These are phyloP conservation scores for Steinernema khuongi DNA, from an alignment of 1,140 invertebrate species.

Conservation along the genomic window DNA sequence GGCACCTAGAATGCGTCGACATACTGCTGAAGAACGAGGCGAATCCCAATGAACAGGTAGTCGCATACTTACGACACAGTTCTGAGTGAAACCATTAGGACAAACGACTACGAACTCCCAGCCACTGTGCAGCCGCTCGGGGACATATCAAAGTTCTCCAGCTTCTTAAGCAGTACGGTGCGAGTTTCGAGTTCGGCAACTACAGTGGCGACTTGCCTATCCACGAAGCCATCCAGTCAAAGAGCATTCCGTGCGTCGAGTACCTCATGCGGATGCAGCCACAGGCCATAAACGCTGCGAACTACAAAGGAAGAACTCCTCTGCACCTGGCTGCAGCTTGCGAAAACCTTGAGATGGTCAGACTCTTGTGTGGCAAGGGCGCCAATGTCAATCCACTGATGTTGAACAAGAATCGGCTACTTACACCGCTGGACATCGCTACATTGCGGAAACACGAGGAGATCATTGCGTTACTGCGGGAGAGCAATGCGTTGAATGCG, in stretches of 20 bases:
- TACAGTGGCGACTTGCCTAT: slow-evolving; percentile 81
- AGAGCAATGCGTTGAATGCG: slow-evolving; percentile 21
- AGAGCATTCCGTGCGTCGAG: slow-evolving; percentile 64
- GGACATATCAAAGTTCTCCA: slow-evolving; percentile 81
- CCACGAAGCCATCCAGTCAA: slow-evolving; percentile 87
- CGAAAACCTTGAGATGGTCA: slow-evolving; percentile 88
- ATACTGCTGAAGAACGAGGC: slow-evolving; percentile 78
- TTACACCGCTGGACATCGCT: slow-evolving; percentile 49
- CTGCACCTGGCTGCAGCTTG: slow-evolving; percentile 88
- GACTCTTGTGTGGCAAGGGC: slow-evolving; percentile 58
- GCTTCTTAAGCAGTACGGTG: slow-evolving; percentile 72
- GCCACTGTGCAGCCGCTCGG: slow-evolving; percentile 85
- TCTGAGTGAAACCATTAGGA: slow-evolving; percentile 31
- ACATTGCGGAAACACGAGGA: slow-evolving; percentile 37
- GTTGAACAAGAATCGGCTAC: slow-evolving; percentile 48
- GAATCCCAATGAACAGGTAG: slow-evolving; percentile 76
- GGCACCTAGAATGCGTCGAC: slow-evolving; percentile 86
- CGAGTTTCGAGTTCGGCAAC: slow-evolving; percentile 85
- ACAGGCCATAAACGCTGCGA: slow-evolving; percentile 77
- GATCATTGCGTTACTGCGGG: slow-evolving; percentile 38
- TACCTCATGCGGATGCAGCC: slow-evolving; percentile 78
- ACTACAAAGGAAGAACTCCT: slow-evolving; percentile 83
- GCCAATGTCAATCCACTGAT: slow-evolving; percentile 60
- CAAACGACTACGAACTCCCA: slow-evolving; percentile 59
- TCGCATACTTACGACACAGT: slow-evolving; percentile 16